Base-by-base conservation (phyloP, 2,888 invertebrate species). In the Cyaniris semiargus region DNA sequence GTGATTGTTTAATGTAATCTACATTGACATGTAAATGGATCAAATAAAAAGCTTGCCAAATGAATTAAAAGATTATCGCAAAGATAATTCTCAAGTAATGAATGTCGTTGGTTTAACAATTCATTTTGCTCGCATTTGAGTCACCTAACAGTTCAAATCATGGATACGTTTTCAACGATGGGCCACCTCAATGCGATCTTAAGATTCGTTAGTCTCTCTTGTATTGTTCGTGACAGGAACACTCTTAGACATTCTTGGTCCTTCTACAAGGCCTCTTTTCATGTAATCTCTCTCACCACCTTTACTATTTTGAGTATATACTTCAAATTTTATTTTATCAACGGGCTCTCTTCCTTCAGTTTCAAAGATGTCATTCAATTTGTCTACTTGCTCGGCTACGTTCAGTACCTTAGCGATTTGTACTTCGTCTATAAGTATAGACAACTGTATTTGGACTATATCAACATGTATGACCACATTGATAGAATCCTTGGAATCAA, bases 351-450 rank as follows among this genome's bases (percentile, higher is more conserved):
- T 13, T 72, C 70, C 7, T 7, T 75, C 7, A 76, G 8, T n/a
- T 79, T 81, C 48, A 77, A 58, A n/a, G 80, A 81, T 23, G 71
- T 21, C 7, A 48, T 79, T 23, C 78, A 79, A 58, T 8, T 80
- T 4, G 15, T 66, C 2, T 81, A 78, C 18, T 66, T 80, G n/a
- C 56, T 80, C 15, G 78, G 79, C n/a, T 82, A 78, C 31, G 10
- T 79, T 1, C 79, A 81, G 58, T 82, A 80, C 23, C 60, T 81
- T 0, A 72, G 78, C 8, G 80, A 80, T 75, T 31, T 80, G 3
- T 77, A 77, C 18, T 80, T 79, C 38, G 81, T 82, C 23, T 78
- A 78, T 23, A 82, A 80, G 75, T 81, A 81, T n/a, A 77, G 80
- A 8, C 76, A 80, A 6, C 15, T 66, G 1, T 77, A 76, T 18